Evolutionary conservation across 2,113 vertebrate species (phyloP), one percentile per base, ranked within the genome.

Genomic region (Oenanthe oenanthe): DNA sequence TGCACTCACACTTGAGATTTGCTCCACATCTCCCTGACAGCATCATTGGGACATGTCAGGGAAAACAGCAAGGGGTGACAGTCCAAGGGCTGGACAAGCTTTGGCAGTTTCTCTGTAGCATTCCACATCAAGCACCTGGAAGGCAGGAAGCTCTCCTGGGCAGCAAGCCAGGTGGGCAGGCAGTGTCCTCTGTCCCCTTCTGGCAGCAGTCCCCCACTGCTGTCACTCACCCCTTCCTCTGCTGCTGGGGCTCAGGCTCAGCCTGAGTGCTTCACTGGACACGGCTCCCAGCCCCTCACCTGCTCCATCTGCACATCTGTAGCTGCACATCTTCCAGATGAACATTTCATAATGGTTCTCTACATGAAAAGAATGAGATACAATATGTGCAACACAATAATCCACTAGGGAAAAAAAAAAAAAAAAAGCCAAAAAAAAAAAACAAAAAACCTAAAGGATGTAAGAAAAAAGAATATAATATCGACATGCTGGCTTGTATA

Each of bases 101-200:
- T 61, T 21, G 2, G 12, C n/a, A 73, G 36, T 10, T 8, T 42
- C 22, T 65, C 32, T 15, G 17, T 31, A 77, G 5, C 22, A 43
- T 54, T 31, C 47, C 31, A 20, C 25, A 57, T 28, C 43, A 50
- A 74, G 36, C 47, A 74, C 22, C 47, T 61, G 47, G 6, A 12
- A 74, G 50, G 38, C 7, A 70, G 47, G 29, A 80, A 73, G 42
- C 12, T 15, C 3, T 60, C 31, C 26, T n/a, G 26, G 42, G 22
- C 32, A 91, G 12, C 21, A 70, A 65, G 19, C 14, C 63, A 83
- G n/a, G 10, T 29, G 21, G 21, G 36, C 13, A 68, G 67, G 47
- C 4, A 4, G 10, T 12, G 12, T 42, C 18, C 21, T 65, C 54
- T 56, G 28, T 34, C 29, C 58, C 6, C 1, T 0, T 36, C 1